A percentile compares a stretch with the other conserved stretches of the same genome.
Conservation (phyloP, 2,113 vertebrate species). For the Jacana jacana region DNA sequence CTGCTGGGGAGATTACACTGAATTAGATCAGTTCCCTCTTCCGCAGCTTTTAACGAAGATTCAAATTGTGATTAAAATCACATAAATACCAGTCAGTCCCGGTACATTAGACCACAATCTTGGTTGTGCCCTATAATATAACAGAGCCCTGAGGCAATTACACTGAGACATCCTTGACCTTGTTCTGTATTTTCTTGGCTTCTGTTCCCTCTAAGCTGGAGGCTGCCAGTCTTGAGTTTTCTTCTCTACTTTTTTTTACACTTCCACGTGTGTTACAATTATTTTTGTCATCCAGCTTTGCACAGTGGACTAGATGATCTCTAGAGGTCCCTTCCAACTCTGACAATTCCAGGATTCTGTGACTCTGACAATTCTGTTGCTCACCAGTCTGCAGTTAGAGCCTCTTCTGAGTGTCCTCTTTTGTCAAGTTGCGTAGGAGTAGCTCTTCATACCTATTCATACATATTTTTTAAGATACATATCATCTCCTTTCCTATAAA, state of each 20-base stretch:
- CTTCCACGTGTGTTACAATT: rapidly evolving
- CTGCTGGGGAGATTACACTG: background rate
- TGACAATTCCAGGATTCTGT: too few relatives aligned
- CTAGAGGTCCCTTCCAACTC: too few relatives aligned
- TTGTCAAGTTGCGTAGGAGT: background rate
- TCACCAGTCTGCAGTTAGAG: background rate
- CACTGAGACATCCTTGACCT: background rate
- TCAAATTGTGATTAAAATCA: background rate
- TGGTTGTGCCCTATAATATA: rapidly evolving
- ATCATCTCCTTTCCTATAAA: background rate
- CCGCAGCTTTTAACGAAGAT: too few relatives aligned
- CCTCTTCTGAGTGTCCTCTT: background rate
- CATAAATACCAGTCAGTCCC: rapidly evolving
- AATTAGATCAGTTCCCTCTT: background rate
- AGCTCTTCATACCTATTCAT: background rate
- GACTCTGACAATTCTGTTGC: too few relatives aligned
- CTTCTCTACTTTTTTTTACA: background rate
- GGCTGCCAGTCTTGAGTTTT: background rate
- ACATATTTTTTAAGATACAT: background rate
- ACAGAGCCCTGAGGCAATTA: background rate
- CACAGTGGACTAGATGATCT: too few relatives aligned
- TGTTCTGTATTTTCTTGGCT: too few relatives aligned
- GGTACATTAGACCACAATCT: rapidly evolving
- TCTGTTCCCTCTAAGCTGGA: background rate
- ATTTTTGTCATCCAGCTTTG: background rate